A percentile compares a stretch with the other conserved stretches of the same genome.
phyloP scores from a whole-genome alignment of 1,140 invertebrate genomes.

The Ostrea denselamellosa region DNA sequence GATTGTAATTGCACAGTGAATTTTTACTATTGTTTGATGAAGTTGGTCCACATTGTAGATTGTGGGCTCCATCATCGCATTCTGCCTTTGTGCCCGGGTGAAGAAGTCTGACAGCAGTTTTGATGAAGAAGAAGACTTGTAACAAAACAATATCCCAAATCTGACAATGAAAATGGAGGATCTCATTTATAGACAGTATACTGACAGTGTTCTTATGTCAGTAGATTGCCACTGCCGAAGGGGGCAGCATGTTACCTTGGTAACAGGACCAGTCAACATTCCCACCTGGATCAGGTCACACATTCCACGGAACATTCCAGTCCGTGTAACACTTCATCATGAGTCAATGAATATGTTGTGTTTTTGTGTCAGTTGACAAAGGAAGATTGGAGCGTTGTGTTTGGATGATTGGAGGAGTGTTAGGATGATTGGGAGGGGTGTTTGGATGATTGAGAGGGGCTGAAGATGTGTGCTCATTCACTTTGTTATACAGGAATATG shows the following conservation, averaged over 20 bases:
- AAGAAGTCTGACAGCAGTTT: conserved; percentile 60
- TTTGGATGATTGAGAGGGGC: neutral
- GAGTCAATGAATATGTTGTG: neutral
- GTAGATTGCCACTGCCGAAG: neutral
- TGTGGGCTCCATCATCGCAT: conserved; percentile 70
- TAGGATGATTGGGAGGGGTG: neutral
- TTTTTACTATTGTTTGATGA: neutral
- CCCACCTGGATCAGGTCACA: conserved; percentile 1
- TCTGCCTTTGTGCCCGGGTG: conserved; percentile 72
- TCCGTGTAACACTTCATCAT: neutral
- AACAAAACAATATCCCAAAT: neutral
- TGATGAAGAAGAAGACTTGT: conserved; percentile 61
- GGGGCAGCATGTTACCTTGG: conserved; percentile 22
- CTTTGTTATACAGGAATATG: neutral
- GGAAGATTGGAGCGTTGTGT: neutral
- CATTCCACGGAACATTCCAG: conserved; percentile 23
- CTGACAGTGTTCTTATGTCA: conserved; percentile 9
- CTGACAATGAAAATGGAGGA: neutral
- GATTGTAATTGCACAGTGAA: too few relatives aligned
- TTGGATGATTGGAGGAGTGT: neutral
- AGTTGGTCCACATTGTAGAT: conserved; percentile 63
- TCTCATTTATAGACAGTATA: conserved; percentile 4
- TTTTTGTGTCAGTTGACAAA: neutral
- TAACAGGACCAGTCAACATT: conserved; percentile 26
- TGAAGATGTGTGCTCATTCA: neutral